Evolutionary conservation across 2,888 invertebrate genomes (phyloP).

Genomic region (Eristalinus sepulchralis): DNA sequence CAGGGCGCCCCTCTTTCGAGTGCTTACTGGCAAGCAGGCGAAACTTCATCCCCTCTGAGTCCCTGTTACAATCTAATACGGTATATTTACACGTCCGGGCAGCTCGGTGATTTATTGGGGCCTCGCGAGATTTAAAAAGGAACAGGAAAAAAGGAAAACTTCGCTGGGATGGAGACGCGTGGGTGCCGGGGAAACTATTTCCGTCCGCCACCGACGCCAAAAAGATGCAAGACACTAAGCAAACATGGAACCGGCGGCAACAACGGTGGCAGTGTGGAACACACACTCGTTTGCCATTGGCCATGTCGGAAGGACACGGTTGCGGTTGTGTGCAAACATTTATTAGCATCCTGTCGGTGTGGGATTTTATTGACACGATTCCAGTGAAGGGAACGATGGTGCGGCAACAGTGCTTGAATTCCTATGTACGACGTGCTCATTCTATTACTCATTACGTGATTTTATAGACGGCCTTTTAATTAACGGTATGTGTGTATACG

Average conservation of each 20-base stretch:
- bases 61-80: conserved; percentile 55
- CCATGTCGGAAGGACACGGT: conserved; percentile 4
- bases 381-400: neutral
- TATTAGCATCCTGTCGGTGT: conserved; percentile 42
- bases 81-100: conserved; percentile 60
- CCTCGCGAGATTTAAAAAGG: conserved; percentile 30
- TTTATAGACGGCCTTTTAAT: conserved; percentile 66
- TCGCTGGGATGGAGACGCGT: conserved; percentile 18
- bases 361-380: conserved; percentile 41
- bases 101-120: conserved; percentile 57
- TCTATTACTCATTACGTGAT: conserved; percentile 68
- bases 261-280: neutral
- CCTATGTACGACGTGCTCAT: conserved; percentile 24
- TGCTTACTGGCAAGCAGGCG: neutral
- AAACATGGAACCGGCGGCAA: neutral
- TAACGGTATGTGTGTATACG: conserved; percentile 51
- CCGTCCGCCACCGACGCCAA: neutral
- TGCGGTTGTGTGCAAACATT: conserved; percentile 12
- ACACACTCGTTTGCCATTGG: conserved; percentile 7
- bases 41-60: neutral
- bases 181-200: conserved; percentile 25
- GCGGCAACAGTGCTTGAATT: conserved; percentile 9
- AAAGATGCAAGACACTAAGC: neutral
- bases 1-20: conserved; percentile 12
- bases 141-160: neutral